Conservation (phyloP, 2,113 vertebrate genomes). For the Stigmatopora nigra region DNA sequence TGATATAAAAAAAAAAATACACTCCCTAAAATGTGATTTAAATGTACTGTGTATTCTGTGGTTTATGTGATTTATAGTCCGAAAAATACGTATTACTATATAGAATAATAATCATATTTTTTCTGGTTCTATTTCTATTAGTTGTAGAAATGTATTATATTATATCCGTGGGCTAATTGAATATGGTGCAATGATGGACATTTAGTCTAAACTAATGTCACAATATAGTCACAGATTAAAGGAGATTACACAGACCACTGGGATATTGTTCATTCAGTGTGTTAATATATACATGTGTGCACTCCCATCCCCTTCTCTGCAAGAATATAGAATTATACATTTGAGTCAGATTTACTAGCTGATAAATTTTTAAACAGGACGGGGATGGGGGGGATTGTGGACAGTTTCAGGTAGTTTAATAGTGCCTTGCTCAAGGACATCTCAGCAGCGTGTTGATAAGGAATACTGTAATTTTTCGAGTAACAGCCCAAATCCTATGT, state of each 20-base stretch:
- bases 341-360: neutral
- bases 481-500: neutral
- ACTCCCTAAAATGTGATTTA: too few relatives aligned
- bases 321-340: neutral
- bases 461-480: neutral
- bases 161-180: neutral
- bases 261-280: slow-evolving; percentile 34
- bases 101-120: neutral
- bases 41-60: too few relatives aligned
- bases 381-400: neutral
- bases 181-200: slow-evolving; percentile 31
- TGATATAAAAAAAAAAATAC: too few relatives aligned
- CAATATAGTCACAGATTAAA: slow-evolving; percentile 59
- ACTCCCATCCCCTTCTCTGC: neutral
- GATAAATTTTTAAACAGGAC: neutral
- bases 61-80: too few relatives aligned
- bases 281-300: slow-evolving; percentile 8
- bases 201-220: slow-evolving; percentile 60
- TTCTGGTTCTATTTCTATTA: neutral
- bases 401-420: neutral
- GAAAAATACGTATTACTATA: neutral
- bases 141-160: slow-evolving; percentile 2
- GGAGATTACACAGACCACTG: slow-evolving; percentile 54
- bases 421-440: neutral
- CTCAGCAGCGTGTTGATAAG: neutral